A percentile compares a stretch with the other conserved stretches of the same genome.
Evolutionary conservation across 2,113 vertebrate genomes (phyloP).

Genomic region (Coptodon bakossiorum): DNA sequence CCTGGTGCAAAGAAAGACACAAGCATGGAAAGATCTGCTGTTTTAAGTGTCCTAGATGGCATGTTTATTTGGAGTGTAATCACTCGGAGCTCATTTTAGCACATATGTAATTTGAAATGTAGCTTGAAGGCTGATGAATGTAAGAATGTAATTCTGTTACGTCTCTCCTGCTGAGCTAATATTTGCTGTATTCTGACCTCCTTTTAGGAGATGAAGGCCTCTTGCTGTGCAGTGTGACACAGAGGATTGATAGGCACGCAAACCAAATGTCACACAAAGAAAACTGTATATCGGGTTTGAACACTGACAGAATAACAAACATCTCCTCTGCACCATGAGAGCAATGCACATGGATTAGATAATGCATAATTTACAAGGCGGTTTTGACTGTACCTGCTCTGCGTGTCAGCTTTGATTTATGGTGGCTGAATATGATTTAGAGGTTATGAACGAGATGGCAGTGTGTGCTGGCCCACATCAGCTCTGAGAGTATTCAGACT

Average conservation of each 20-base stretch:
- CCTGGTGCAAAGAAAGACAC: not conserved
- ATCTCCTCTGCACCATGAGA: not conserved
- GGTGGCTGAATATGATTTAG: slow-evolving; percentile 20
- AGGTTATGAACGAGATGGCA: not conserved
- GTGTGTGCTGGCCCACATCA: not conserved
- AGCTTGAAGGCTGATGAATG: not conserved
- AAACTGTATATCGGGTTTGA: not conserved
- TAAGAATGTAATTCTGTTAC: not conserved
- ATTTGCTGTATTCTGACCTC: not conserved
- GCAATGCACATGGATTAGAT: slow-evolving; percentile 7
- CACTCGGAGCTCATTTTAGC: not conserved
- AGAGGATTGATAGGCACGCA: not conserved
- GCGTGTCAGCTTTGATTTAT: slow-evolving; percentile 30
- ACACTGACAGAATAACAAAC: slow-evolving; percentile 45
- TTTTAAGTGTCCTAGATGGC: not conserved
- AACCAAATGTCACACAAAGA: not conserved
- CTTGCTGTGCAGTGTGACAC: not conserved
- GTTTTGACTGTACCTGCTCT: not conserved
- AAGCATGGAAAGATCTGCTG: not conserved
- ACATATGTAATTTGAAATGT: not conserved
- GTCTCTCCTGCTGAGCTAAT: not conserved
- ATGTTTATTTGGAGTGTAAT: not conserved
- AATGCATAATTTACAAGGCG: slow-evolving; percentile 52
- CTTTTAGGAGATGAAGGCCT: not conserved
- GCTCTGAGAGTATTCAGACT: not conserved